Conservation (phyloP, 1,140 invertebrate genomes). For the Alviniconcha marisindica region DNA sequence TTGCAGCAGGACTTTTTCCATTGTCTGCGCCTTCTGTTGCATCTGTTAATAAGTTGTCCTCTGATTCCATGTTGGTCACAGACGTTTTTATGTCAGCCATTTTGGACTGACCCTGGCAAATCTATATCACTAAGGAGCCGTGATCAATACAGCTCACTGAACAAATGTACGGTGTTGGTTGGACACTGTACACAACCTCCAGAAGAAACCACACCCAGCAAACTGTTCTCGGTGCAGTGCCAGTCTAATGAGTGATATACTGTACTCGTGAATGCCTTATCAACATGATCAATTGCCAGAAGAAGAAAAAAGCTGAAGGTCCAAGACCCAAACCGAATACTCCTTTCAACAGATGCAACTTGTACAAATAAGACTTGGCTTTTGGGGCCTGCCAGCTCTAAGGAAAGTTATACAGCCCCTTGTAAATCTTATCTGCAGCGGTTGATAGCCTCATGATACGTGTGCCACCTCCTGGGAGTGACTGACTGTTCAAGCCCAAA, state of each 20-base stretch:
- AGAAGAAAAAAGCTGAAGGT: no score
- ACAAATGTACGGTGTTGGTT: not conserved
- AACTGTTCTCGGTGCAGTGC: no score
- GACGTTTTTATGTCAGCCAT: constrained; percentile 34
- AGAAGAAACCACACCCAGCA: no score
- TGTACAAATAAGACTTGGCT: no score
- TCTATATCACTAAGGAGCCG: not conserved
- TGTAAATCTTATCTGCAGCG: constrained; percentile 22
- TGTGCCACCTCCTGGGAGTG: not conserved
- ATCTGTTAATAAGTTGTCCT: not conserved
- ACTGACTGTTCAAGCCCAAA: not conserved
- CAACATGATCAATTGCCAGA: no score
- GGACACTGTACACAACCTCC: no score
- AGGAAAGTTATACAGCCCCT: not conserved
- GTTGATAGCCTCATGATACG: not conserved
- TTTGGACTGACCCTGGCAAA: not conserved
- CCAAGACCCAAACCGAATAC: no score
- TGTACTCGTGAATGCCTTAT: no score
- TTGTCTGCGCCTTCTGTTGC: not conserved
- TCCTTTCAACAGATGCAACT: no score
- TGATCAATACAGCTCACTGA: not conserved
- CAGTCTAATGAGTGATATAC: no score
- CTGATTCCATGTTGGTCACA: not conserved
- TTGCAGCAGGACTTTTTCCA: not conserved
- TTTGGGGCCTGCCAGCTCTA: no score